phyloP scores from a whole-genome alignment of 2,797 vertebrate genomes.

The Crax fasciolata region DNA sequence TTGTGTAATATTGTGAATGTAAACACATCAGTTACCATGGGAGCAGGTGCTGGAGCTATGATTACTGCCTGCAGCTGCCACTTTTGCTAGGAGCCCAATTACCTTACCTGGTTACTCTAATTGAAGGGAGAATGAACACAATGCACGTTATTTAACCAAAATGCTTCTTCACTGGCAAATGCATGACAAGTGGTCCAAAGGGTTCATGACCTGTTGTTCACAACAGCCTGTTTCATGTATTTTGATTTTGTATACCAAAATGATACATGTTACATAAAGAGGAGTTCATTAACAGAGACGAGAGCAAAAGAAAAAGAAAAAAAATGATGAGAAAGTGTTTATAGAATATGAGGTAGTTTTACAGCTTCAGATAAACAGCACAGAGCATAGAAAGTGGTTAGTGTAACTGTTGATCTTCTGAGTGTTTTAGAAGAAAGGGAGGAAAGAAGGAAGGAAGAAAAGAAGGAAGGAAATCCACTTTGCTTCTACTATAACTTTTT shows the following conservation, averaged over 20 bases:
- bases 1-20: slow-evolving; percentile 60
- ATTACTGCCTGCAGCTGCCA: slow-evolving; percentile 75
- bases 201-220: background rate
- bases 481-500: too few relatives aligned
- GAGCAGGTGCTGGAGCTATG: slow-evolving; percentile 53
- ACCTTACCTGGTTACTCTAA: slow-evolving; percentile 73
- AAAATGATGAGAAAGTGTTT: background rate
- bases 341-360: background rate
- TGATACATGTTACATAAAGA: background rate
- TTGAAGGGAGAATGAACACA: slow-evolving; percentile 60
- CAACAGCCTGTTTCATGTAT: background rate
- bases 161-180: slow-evolving; percentile 44
- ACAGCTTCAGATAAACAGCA: background rate
- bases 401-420: background rate
- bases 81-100: slow-evolving; percentile 74
- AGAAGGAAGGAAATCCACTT: background rate
- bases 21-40: slow-evolving; percentile 82
- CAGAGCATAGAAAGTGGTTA: background rate
- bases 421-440: background rate
- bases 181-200: background rate
- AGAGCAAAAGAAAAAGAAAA: slow-evolving; percentile 1
- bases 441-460: background rate
- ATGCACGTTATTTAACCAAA: slow-evolving; percentile 67
- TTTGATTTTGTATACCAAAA: slow-evolving; percentile 9
- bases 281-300: background rate